A percentile compares a stretch with the other conserved stretches of the same genome.
Conservation (phyloP, 2,888 invertebrate species). For the Cerastis leucographa region DNA sequence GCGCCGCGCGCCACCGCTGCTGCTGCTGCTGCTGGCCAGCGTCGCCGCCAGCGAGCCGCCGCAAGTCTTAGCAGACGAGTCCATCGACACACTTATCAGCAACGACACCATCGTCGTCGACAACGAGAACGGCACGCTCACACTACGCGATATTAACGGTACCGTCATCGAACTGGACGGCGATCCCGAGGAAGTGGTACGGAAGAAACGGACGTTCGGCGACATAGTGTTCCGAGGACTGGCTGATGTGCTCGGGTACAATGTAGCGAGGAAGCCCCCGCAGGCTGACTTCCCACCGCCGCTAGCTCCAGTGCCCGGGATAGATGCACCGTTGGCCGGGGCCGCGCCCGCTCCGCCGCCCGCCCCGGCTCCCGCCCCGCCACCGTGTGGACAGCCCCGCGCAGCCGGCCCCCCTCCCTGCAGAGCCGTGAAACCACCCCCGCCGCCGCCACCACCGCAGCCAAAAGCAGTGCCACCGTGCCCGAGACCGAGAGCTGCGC, state of each 20-base stretch:
- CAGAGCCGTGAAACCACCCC: slow-evolving; percentile 54
- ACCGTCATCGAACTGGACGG: slow-evolving; percentile 75
- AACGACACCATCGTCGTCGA: slow-evolving; percentile 70
- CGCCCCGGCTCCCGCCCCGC: slow-evolving; percentile 69
- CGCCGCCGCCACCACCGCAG: slow-evolving; percentile 74
- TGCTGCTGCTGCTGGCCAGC: slow-evolving; percentile 71
- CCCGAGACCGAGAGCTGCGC: slow-evolving; percentile 81
- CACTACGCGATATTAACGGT: slow-evolving; percentile 68
- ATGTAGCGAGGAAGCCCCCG: slow-evolving; percentile 82
- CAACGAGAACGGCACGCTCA: slow-evolving; percentile 55
- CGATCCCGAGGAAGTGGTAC: slow-evolving; percentile 82
- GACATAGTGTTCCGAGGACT: slow-evolving; percentile 88
- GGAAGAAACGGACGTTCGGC: slow-evolving; percentile 89
- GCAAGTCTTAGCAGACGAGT: slow-evolving; percentile 51
- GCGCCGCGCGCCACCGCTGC: slow-evolving; percentile 80
- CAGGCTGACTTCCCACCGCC: slow-evolving; percentile 85
- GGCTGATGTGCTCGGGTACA: slow-evolving; percentile 88
- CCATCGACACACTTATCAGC: slow-evolving; percentile 60
- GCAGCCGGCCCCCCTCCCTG: slow-evolving; percentile 70
- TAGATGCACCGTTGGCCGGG: slow-evolving; percentile 78
- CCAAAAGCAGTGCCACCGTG: slow-evolving; percentile 81
- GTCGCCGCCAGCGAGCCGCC: slow-evolving; percentile 60
- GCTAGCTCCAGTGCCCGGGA: slow-evolving; percentile 84
- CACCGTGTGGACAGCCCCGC: slow-evolving; percentile 72
- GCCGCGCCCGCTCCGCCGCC: slow-evolving; percentile 69